Evolutionary conservation across 2,888 invertebrate genomes (phyloP).

Genomic region (Pammene aurita): DNA sequence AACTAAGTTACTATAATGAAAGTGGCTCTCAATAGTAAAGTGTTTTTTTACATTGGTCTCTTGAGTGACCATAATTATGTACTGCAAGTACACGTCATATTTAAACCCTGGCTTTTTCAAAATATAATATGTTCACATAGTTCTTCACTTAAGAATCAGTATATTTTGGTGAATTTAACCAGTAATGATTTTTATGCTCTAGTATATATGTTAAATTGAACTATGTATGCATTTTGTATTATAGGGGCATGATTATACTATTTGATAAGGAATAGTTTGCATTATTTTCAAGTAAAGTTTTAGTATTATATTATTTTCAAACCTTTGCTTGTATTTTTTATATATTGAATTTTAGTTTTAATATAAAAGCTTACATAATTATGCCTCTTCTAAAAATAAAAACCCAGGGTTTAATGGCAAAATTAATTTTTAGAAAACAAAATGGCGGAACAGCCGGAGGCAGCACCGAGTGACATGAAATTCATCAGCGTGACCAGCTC

Average conservation of each 20-base stretch:
- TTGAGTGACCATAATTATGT: too few relatives aligned
- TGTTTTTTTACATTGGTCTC: not conserved
- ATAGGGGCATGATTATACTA: conserved; percentile 17
- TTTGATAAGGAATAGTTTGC: not conserved
- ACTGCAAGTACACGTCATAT: not conserved
- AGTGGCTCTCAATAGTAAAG: too few relatives aligned
- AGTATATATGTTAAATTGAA: not conserved
- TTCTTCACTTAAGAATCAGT: not conserved
- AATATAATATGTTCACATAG: conserved; percentile 27
- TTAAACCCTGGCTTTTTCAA: conserved; percentile 34
- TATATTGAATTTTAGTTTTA: not conserved
- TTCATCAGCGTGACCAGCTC: conserved; percentile 72
- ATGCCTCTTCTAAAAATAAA: conserved; percentile 6
- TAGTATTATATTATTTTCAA: not conserved
- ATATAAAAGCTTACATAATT: not conserved
- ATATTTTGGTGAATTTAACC: not conserved
- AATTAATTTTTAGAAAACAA: conserved; percentile 39
- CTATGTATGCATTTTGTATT: conserved; percentile 22
- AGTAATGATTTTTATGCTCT: not conserved
- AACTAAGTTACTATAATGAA: too few relatives aligned
- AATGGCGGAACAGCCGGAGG: conserved; percentile 33
- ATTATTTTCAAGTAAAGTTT: not conserved
- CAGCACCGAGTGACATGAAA: conserved; percentile 53
- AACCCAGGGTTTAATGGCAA: conserved; percentile 35
- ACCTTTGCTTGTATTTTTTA: not conserved